Conservation (phyloP, 2,113 vertebrate species). For the Percopsis transmontana region DNA sequence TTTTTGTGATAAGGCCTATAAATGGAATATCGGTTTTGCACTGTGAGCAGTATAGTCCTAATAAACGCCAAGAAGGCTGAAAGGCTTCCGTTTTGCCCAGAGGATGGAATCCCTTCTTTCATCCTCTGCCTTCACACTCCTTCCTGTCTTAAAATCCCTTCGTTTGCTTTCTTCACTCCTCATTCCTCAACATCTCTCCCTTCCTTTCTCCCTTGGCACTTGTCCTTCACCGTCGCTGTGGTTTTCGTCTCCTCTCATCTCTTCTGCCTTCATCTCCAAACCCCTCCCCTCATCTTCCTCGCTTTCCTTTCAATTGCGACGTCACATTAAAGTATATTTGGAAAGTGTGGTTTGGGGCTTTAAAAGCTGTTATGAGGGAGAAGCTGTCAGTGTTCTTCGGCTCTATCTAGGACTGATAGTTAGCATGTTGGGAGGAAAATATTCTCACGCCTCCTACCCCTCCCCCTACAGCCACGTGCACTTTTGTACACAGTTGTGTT, state of each 20-base stretch:
- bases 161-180: not conserved
- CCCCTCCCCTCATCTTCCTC: not conserved
- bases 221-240: too few relatives aligned
- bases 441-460: too few relatives aligned
- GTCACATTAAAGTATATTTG: not conserved
- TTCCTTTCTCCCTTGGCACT: too few relatives aligned
- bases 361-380: not conserved
- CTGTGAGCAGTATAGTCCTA: not conserved
- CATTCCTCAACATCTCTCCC: not conserved
- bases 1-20: too few relatives aligned
- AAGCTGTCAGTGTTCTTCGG: constrained; percentile 2
- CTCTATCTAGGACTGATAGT: not conserved
- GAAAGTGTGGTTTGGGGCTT: constrained; percentile 20
- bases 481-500: not conserved
- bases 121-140: too few relatives aligned
- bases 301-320: not conserved
- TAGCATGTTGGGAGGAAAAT: not conserved
- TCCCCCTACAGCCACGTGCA: too few relatives aligned
- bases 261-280: not conserved
- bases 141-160: too few relatives aligned
- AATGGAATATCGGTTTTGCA: not conserved
- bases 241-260: not conserved
- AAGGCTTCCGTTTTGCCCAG: not conserved
- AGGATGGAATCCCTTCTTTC: not conserved
- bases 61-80: constrained; percentile 10